These are phyloP conservation scores for Pantherophis vulpinus DNA, from an alignment of 2,797 vertebrate genomes.

Conservation along the genomic window DNA sequence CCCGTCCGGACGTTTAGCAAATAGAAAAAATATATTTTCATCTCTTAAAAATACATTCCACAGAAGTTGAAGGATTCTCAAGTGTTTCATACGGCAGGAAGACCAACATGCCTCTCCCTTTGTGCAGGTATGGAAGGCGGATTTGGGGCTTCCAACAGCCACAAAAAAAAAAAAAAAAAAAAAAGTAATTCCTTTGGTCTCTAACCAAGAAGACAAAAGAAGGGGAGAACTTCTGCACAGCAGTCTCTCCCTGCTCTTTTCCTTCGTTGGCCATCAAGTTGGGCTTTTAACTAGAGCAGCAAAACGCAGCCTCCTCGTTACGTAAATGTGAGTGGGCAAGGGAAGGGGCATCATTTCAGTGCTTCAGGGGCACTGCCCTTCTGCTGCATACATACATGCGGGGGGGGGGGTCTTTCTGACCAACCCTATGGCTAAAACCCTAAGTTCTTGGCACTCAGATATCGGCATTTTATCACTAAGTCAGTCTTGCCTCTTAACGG, in stretches of 20 bases:
- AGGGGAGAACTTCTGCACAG: constrained; percentile 34
- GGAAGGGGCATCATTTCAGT: neutral
- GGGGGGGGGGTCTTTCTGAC: neutral
- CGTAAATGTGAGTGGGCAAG: neutral
- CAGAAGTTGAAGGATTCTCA: constrained; percentile 66
- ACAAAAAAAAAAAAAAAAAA: neutral
- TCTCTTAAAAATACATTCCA: constrained; percentile 80
- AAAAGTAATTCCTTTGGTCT: constrained; percentile 34
- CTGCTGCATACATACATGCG: neutral
- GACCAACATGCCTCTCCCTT: constrained; percentile 52
- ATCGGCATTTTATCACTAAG: neutral
- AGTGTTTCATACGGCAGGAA: constrained; percentile 63
- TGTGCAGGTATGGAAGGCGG: constrained; percentile 25
- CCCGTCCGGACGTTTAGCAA: constrained; percentile 69
- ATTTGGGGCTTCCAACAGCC: constrained; percentile 11
- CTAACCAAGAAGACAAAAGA: constrained; percentile 39
- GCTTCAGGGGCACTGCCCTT: neutral
- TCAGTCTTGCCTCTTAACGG: neutral
- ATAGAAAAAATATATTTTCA: constrained; percentile 79
- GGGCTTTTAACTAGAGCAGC: constrained; percentile 18
- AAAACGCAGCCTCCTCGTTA: neutral
- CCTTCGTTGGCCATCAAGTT: neutral
- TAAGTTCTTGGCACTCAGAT: neutral
- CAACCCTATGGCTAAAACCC: constrained; percentile 20
- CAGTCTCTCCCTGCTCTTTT: constrained; percentile 21